Conservation (phyloP, 2,113 vertebrate genomes). For the Takifugu flavidus region DNA sequence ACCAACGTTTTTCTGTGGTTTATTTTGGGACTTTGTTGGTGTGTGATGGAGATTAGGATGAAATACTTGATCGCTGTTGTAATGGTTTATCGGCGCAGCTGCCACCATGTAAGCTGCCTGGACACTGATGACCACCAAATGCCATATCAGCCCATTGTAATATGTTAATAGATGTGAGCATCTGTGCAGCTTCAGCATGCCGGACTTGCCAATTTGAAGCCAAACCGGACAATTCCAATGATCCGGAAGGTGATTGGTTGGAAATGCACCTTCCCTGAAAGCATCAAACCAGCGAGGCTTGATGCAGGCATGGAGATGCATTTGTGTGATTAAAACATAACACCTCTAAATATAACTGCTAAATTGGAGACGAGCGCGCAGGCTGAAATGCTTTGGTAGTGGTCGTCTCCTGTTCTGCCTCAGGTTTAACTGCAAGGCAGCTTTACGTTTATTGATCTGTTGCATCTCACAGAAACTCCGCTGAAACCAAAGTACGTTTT, state of each 20-base stretch:
- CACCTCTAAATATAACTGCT: no score
- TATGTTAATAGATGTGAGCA: constrained; percentile 34
- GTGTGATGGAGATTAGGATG: constrained; percentile 8
- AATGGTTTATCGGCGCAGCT: constrained; percentile 39
- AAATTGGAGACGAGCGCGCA: background rate
- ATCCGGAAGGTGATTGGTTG: constrained; percentile 1
- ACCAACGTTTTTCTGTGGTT: background rate
- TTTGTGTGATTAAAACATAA: background rate
- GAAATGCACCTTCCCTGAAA: background rate
- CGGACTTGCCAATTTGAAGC: background rate
- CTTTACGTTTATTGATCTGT: constrained; percentile 21
- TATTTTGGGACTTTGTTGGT: background rate
- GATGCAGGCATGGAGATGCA: background rate
- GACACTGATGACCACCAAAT: constrained; percentile 19
- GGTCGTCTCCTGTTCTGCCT: background rate
- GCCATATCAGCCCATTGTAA: constrained; percentile 21
- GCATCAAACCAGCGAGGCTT: background rate
- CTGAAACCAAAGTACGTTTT: no score
- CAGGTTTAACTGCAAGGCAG: constrained; percentile 10
- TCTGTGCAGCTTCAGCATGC: constrained; percentile 30
- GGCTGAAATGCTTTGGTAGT: background rate
- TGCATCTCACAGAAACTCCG: background rate
- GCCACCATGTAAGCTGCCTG: constrained; percentile 6
- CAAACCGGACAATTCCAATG: constrained; percentile 5
- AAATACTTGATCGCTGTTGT: background rate